Evolutionary conservation across 2,113 vertebrate genomes (phyloP), one percentile per base, ranked within the genome.

Genomic region (Brienomyrus longianalis): DNA sequence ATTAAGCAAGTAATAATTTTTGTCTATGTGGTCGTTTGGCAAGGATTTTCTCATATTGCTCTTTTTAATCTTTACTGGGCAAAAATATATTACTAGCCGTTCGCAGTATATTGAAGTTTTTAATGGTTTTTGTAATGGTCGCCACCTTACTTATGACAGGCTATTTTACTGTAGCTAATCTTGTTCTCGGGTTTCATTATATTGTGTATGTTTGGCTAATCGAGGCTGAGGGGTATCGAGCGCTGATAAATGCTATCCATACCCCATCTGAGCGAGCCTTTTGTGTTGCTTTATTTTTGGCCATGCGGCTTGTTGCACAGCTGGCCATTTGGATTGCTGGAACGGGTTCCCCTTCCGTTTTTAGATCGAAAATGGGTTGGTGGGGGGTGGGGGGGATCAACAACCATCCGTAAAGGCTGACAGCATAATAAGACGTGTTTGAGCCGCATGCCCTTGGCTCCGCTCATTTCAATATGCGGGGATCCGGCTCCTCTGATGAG

Each of bases 391-490:
- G 85, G 17, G 31, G 85, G 9, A 77, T 31, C 83, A 87, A 90
- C 54, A 86, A 74, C 43, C 43, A 87, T 87, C n/a, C 21, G 50
- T 87, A 66, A 39, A 90, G 59, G 13, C 45, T 90, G 84, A 90
- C 89, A 90, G 66, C 21, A 43, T 86, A 87, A 90, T 87, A 87
- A 50, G 84, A 74, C 56, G 47, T 23, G 84, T 74, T 87, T 70
- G 47, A 90, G 85, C 86, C 7, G 31, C 23, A 6, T 86, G 52
- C 35, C 85, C 85, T 35, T 27, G 51, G 31, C 31, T 35, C 85
- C 27, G 51, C 51, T 87, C 51, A 87, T 87, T 56, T 54, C 51
- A 54, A 54, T 52, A 74, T 13, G 87, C 66, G 54, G 52, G 39
- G 35, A 45, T 7, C 19, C 17, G 5, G 19, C 43, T 43, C 35